Evolutionary conservation across 2,888 invertebrate genomes (phyloP).

Genomic region (Stenichneumon culpator): DNA sequence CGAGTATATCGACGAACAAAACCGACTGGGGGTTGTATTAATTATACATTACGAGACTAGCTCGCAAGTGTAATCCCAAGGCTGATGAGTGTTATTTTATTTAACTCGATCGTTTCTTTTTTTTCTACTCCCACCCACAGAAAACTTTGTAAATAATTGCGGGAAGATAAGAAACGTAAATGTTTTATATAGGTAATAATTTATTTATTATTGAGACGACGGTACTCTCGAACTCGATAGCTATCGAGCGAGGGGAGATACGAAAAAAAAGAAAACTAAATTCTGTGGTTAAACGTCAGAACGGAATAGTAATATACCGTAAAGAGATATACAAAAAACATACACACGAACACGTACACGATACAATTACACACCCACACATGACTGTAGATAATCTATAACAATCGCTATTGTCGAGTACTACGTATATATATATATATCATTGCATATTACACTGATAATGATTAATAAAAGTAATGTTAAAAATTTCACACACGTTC

Average conservation of each 20-base stretch:
- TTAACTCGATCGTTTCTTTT: constrained; percentile 73
- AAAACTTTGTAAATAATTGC: constrained; percentile 80
- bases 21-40: constrained; percentile 63
- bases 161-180: constrained; percentile 74
- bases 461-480: constrained; percentile 83
- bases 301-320: constrained; percentile 63
- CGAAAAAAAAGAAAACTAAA: constrained; percentile 55
- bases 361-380: constrained; percentile 74
- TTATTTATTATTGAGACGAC: constrained; percentile 82
- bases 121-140: constrained; percentile 65
- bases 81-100: constrained; percentile 73
- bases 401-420: constrained; percentile 83
- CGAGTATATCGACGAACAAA: constrained; percentile 44
- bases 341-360: constrained; percentile 68
- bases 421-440: constrained; percentile 74
- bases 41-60: constrained; percentile 67
- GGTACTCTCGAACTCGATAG: constrained; percentile 21
- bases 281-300: constrained; percentile 61
- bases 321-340: constrained; percentile 73
- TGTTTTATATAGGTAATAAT: constrained; percentile 83
- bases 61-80: constrained; percentile 70
- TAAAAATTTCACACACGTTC: constrained; percentile 75
- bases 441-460: constrained; percentile 82
- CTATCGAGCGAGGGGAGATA: constrained; percentile 50
- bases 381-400: constrained; percentile 84